Percentiles rank a stretch among this genome's conserved stretches.
These are phyloP conservation scores for Odobenus rosmarus DNA, from an alignment of 2,113 vertebrate genomes.

Conservation along the genomic window DNA sequence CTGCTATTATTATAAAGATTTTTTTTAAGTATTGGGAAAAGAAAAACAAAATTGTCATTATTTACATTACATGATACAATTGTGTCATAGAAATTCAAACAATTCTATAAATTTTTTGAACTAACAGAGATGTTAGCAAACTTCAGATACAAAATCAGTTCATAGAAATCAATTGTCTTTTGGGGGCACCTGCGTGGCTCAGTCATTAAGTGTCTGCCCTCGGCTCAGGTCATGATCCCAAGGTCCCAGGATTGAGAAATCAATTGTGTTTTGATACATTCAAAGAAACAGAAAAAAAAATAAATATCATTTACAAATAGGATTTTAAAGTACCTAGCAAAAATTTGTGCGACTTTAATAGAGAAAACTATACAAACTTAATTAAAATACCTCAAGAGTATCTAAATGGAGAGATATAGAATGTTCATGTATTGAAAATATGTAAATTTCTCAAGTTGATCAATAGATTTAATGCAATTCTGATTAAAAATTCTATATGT, in stretches of 20 bases:
- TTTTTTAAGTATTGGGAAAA: neutral
- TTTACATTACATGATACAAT: neutral
- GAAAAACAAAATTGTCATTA: constrained; percentile 4
- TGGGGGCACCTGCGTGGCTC: neutral
- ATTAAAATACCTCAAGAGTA: neutral
- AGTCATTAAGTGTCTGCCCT: too few species aligned
- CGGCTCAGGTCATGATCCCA: too few species aligned
- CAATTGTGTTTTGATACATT: neutral
- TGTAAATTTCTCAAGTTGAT: neutral
- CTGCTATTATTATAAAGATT: neutral
- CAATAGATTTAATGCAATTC: neutral
- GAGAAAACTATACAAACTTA: neutral
- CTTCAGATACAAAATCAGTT: neutral
- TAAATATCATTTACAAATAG: neutral
- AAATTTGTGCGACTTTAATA: neutral
- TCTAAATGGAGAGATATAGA: neutral
- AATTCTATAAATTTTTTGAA: constrained; percentile 37
- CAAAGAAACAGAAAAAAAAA: constrained; percentile 26
- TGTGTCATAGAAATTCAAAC: neutral
- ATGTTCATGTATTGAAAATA: neutral
- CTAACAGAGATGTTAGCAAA: neutral
- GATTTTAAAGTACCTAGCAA: neutral
- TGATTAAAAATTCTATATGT: neutral
- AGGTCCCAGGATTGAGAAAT: neutral
- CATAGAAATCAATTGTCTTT: neutral